phyloP scores from a whole-genome alignment of 2,797 vertebrate genomes.

The Phoeniculus purpureus region DNA sequence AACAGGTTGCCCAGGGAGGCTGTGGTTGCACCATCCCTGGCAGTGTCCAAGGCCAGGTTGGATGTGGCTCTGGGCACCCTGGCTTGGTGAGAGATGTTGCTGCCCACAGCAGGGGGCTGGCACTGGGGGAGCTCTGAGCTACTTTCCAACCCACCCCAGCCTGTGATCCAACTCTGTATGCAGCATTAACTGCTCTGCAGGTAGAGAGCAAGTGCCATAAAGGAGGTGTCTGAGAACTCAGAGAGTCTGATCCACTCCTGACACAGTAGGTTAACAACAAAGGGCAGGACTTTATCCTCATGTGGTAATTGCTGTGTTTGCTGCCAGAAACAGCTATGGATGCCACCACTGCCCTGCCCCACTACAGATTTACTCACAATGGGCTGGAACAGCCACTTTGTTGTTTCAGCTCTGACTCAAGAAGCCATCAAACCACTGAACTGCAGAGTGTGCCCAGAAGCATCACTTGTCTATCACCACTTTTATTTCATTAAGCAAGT shows the following conservation, averaged over 20 bases:
- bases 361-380: background rate
- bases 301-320: accelerated
- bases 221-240: background rate
- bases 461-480: background rate
- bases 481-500: background rate
- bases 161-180: too few relatives aligned
- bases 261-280: background rate
- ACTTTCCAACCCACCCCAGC: too few relatives aligned
- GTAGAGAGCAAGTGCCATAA: background rate
- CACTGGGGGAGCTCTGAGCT: too few relatives aligned
- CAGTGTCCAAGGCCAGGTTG: too few relatives aligned
- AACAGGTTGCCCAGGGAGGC: too few relatives aligned
- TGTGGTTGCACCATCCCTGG: too few relatives aligned
- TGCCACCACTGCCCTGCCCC: background rate
- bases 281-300: background rate
- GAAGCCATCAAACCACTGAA: background rate
- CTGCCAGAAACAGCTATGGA: background rate
- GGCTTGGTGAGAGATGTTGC: too few relatives aligned
- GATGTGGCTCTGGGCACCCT: too few relatives aligned
- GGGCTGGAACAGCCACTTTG: background rate
- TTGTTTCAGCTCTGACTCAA: background rate
- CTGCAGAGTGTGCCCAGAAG: background rate
- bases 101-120: too few relatives aligned
- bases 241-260: background rate
- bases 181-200: background rate